These are phyloP conservation scores for Pseudococcus viburni DNA, from an alignment of 2,888 invertebrate genomes.

Conservation along the genomic window DNA sequence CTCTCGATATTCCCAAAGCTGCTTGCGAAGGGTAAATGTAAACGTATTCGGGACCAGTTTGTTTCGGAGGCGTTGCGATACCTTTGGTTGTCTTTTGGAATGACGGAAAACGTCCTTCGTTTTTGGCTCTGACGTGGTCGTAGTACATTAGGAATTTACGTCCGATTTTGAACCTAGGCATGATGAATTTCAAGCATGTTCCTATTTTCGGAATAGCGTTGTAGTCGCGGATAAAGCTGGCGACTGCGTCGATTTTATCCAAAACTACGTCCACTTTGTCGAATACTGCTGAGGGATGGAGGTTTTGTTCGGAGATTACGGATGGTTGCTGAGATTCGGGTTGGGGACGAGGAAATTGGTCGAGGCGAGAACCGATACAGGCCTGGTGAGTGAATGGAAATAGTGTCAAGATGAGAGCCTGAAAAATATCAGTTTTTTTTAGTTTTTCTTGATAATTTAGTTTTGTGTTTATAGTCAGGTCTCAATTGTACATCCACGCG, in stretches of 20 bases:
- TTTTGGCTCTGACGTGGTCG: neutral
- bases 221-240: neutral
- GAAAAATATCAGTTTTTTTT: neutral
- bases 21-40: conserved; percentile 9
- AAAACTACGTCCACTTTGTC: conserved; percentile 7
- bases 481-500: too few species aligned
- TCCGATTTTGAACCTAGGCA: neutral
- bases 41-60: neutral
- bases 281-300: neutral
- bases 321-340: neutral
- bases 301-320: neutral
- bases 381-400: neutral
- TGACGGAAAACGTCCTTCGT: conserved; percentile 16
- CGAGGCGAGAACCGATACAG: neutral
- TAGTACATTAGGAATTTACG: conserved; percentile 30
- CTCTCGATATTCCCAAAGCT: neutral
- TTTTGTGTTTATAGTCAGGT: too few species aligned
- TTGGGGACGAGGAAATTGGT: neutral
- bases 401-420: neutral
- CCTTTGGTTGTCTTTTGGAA: neutral
- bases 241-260: conserved; percentile 13
- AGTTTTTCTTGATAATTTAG: too few species aligned
- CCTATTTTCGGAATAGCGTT: conserved; percentile 27
- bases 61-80: neutral
- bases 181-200: neutral